phyloP scores from a whole-genome alignment of 1,140 invertebrate genomes.

The Andricus grossulariae region DNA sequence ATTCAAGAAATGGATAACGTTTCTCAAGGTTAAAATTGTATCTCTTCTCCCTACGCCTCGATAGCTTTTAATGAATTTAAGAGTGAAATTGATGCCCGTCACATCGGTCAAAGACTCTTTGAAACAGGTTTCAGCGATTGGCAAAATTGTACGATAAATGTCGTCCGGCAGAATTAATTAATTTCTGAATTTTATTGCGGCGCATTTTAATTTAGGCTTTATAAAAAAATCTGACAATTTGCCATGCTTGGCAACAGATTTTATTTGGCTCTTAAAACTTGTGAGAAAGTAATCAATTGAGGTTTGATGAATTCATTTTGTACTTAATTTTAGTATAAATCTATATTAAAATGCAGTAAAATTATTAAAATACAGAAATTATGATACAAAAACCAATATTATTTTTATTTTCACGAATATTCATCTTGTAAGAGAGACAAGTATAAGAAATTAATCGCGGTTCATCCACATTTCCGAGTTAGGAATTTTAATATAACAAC shows the following conservation, averaged over 20 bases:
- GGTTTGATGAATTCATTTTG: too few relatives aligned
- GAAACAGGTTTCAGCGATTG: slow-evolving; percentile 12
- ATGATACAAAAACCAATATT: too few relatives aligned
- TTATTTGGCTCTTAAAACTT: neutral
- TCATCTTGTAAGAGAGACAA: too few relatives aligned
- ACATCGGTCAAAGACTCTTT: slow-evolving; percentile 7
- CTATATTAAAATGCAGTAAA: too few relatives aligned
- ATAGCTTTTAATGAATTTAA: too few relatives aligned
- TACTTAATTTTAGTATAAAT: too few relatives aligned
- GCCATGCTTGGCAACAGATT: neutral
- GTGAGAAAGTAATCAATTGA: neutral
- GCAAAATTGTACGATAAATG: slow-evolving; percentile 6
- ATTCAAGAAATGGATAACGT: neutral
- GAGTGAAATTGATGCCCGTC: neutral
- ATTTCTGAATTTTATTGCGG: neutral
- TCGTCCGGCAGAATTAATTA: neutral
- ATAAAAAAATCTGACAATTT: neutral
- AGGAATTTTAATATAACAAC: too few relatives aligned
- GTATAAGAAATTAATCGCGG: too few relatives aligned
- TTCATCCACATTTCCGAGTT: too few relatives aligned
- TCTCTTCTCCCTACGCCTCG: too few relatives aligned
- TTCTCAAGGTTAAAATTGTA: neutral
- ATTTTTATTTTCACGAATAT: too few relatives aligned
- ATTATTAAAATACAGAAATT: too few relatives aligned
- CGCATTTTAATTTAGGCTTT: neutral